Evolutionary conservation across 2,113 vertebrate species (phyloP).

Genomic region (Lycocorax pyrrhopterus): DNA sequence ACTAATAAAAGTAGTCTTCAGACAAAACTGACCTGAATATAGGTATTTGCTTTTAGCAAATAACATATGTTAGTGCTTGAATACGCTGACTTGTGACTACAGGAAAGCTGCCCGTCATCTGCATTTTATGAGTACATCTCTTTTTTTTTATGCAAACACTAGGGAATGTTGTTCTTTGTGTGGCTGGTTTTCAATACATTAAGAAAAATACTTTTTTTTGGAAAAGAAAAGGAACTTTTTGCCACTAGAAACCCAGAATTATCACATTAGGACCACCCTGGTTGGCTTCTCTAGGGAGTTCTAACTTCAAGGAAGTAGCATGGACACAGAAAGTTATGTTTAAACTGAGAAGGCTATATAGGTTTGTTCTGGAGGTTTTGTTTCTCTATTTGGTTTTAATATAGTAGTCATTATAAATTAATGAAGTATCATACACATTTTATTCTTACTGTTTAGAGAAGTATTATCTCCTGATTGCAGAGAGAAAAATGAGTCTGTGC

Average conservation of each 20-base stretch:
- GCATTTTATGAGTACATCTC: not conserved
- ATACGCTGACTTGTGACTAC: not conserved
- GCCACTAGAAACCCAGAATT: constrained; percentile 28
- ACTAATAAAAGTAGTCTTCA: not conserved
- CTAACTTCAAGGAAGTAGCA: not conserved
- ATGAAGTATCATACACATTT: not conserved
- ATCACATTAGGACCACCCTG: constrained; percentile 40
- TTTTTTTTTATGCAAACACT: not conserved
- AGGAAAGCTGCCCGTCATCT: not conserved
- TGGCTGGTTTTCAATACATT: not conserved
- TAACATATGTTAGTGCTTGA: not conserved
- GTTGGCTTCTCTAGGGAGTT: not conserved
- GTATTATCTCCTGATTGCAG: not conserved
- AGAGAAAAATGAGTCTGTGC: not conserved
- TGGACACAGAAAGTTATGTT: not conserved
- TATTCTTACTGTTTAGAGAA: not conserved
- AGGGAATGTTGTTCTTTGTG: not conserved
- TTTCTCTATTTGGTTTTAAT: not conserved
- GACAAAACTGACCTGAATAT: not conserved
- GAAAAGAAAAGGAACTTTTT: not conserved
- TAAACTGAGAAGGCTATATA: not conserved
- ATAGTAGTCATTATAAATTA: not conserved
- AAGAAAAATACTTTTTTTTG: not conserved
- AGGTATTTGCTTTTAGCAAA: not conserved
- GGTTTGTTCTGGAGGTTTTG: not conserved